Conservation (phyloP, 2,113 vertebrate genomes). For the Neogale vison region DNA sequence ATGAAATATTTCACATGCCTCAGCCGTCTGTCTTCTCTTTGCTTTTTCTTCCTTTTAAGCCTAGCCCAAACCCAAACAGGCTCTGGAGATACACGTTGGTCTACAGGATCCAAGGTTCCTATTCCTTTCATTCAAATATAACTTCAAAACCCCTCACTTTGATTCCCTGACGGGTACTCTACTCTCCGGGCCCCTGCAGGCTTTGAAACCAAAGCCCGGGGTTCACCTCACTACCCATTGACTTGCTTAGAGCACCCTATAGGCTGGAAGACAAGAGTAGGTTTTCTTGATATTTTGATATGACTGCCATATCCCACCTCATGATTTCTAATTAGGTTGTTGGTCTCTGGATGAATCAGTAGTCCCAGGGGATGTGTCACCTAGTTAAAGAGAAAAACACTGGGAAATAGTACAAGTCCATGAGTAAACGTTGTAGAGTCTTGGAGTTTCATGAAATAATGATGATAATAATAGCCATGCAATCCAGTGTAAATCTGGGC, state of each 20-base stretch:
- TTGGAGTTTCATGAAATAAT: not conserved
- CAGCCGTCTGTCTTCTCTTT: not conserved
- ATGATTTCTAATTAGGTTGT: not conserved
- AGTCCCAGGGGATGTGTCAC: not conserved
- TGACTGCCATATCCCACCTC: not conserved
- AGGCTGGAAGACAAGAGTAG: not conserved
- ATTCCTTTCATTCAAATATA: not conserved
- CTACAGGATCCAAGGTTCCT: not conserved
- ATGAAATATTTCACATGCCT: not conserved
- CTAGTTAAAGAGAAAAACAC: not conserved
- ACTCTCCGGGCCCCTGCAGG: not conserved
- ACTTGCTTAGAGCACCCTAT: not conserved
- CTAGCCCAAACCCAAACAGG: not conserved
- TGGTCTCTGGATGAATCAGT: not conserved
- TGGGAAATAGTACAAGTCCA: not conserved
- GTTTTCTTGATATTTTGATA: not conserved
- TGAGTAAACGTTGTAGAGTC: not conserved
- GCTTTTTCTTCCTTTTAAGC: not conserved
- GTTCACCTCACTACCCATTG: not conserved
- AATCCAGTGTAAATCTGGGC: not conserved
- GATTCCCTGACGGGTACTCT: not conserved
- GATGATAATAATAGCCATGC: not conserved
- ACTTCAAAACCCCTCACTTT: not conserved
- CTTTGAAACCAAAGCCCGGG: not conserved
- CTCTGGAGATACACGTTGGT: not conserved